Percentiles rank a stretch among this genome's conserved stretches.
These are phyloP conservation scores for Todiramphus chloris DNA, from an alignment of 2,113 vertebrate genomes.

Conservation along the genomic window DNA sequence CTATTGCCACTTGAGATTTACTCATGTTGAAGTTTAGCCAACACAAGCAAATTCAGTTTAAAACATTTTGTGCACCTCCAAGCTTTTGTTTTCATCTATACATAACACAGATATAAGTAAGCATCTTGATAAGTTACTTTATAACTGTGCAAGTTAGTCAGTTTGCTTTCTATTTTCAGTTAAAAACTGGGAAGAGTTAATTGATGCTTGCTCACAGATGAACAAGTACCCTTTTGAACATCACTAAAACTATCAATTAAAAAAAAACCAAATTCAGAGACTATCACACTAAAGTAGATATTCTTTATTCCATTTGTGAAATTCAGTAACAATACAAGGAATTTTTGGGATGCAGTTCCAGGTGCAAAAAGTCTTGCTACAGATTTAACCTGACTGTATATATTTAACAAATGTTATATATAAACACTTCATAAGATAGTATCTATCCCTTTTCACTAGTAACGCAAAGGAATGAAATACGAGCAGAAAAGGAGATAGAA, in stretches of 20 bases:
- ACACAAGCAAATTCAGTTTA: not conserved
- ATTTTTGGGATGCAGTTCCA: not conserved
- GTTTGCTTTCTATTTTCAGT: not conserved
- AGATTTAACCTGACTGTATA: not conserved
- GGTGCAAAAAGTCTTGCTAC: not conserved
- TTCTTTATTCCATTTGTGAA: not conserved
- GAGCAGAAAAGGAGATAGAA: not conserved
- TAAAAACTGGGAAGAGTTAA: not conserved
- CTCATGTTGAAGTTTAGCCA: not conserved
- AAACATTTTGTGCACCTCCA: not conserved
- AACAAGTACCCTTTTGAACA: not conserved
- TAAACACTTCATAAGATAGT: not conserved
- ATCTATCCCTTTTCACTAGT: not conserved
- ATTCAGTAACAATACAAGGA: not conserved
- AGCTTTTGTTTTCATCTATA: not conserved
- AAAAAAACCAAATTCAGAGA: not conserved
- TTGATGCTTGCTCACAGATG: not conserved
- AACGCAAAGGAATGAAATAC: not conserved
- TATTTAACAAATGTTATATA: not conserved
- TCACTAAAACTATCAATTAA: not conserved
- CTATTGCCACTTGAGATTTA: not conserved
- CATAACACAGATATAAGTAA: not conserved
- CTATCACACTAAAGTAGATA: conserved; percentile 7
- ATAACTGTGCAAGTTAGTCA: not conserved
- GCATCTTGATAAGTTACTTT: not conserved